phyloP scores from a whole-genome alignment of 2,888 invertebrate genomes.

The Adineta ricciae region DNA sequence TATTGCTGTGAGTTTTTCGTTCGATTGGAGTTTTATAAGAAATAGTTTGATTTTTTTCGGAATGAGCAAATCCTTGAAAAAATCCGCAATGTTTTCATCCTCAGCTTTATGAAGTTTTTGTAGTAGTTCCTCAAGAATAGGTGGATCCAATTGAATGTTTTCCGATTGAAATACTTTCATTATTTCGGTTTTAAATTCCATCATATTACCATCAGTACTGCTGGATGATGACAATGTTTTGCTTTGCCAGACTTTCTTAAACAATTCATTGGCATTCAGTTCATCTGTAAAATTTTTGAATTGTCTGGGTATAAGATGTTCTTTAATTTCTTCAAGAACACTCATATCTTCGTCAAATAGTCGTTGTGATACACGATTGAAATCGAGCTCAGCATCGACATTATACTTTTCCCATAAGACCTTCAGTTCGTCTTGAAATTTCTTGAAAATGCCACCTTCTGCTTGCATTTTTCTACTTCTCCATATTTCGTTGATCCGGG shows the following conservation, averaged over 20 bases:
- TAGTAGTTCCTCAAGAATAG: neutral
- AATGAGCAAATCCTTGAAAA: neutral
- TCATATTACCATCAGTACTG: too few relatives aligned
- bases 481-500: neutral
- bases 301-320: too few relatives aligned
- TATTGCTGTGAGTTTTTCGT: neutral
- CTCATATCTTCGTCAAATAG: too few relatives aligned
- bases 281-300: too few relatives aligned
- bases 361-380: too few relatives aligned
- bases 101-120: neutral
- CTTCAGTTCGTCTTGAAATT: too few relatives aligned
- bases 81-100: neutral
- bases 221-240: too few relatives aligned
- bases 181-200: neutral
- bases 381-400: too few relatives aligned
- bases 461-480: neutral
- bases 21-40: neutral
- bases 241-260: too few relatives aligned
- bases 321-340: too few relatives aligned
- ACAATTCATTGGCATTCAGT: too few relatives aligned
- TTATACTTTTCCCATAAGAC: too few relatives aligned
- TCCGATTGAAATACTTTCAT: neutral
- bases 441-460: neutral
- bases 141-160: neutral
- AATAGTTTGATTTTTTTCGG: neutral